Evolutionary conservation across 2,888 invertebrate species (phyloP).

Genomic region (Macrosoma leucophasiata): DNA sequence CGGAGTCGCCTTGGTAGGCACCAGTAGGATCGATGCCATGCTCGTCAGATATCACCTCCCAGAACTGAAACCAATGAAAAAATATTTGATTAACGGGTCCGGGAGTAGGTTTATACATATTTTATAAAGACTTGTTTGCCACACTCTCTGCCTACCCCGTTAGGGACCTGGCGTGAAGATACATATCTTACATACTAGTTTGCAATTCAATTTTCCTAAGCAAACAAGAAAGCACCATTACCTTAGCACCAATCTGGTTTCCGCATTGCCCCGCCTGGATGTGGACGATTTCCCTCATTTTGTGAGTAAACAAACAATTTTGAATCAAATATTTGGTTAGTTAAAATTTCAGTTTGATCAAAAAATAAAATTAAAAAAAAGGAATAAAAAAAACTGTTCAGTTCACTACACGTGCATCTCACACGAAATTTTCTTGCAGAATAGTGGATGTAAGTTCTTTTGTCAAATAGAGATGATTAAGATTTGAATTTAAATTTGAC

Average conservation of each 20-base stretch:
- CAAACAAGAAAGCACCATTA: conserved; percentile 48
- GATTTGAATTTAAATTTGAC: conserved; percentile 1
- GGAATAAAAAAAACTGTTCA: neutral
- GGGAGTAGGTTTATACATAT: neutral
- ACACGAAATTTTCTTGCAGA: conserved; percentile 19
- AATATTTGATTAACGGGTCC: neutral
- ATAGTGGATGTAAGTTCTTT: conserved; percentile 12
- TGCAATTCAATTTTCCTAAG: neutral
- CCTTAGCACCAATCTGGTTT: conserved; percentile 87
- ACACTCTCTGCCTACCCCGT: too few relatives aligned
- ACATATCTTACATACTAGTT: too few relatives aligned
- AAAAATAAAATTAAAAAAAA: conserved; percentile 10
- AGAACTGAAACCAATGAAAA: conserved; percentile 43
- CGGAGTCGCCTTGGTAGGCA: conserved; percentile 79
- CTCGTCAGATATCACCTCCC: conserved; percentile 62
- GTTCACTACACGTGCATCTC: conserved; percentile 17
- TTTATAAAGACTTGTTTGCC: too few relatives aligned
- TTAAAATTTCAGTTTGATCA: conserved; percentile 19
- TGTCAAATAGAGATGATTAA: conserved; percentile 1
- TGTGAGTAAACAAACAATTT: conserved; percentile 38
- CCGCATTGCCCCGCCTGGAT: conserved; percentile 78
- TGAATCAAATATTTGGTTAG: conserved; percentile 19
- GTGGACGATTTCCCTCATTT: conserved; percentile 88
- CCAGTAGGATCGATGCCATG: conserved; percentile 59
- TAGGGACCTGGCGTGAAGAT: too few relatives aligned